Evolutionary conservation across 2,888 invertebrate genomes (phyloP).

Genomic region (Oscheius myriophilus): DNA sequence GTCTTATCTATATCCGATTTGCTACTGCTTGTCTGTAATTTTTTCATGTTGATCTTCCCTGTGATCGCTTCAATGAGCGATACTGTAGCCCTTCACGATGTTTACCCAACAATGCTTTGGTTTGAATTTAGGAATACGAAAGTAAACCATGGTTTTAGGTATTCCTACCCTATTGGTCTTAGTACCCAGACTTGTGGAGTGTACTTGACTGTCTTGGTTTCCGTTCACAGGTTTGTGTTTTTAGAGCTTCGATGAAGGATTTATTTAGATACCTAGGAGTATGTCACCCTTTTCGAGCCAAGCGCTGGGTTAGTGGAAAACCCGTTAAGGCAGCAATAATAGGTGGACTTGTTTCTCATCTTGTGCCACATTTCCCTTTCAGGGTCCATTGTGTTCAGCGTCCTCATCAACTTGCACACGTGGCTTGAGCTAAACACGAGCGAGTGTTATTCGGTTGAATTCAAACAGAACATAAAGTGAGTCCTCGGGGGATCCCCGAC

Average conservation of each 20-base stretch:
- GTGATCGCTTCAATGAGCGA: conserved; percentile 65
- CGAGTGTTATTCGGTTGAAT: conserved; percentile 57
- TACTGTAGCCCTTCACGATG: conserved; percentile 53
- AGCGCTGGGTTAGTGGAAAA: conserved; percentile 66
- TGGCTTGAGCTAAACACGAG: conserved; percentile 63
- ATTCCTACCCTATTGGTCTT: conserved; percentile 68
- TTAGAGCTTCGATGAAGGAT: conserved; percentile 1
- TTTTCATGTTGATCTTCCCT: conserved; percentile 69
- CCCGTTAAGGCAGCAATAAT: conserved; percentile 57
- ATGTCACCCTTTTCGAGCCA: conserved; percentile 64
- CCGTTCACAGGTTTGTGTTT: conserved; percentile 56
- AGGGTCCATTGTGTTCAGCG: conserved; percentile 62
- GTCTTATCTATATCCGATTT: conserved; percentile 63
- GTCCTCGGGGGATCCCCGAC: too few species aligned
- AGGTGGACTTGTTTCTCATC: conserved; percentile 20
- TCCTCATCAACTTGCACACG: conserved; percentile 66
- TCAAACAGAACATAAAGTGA: conserved; percentile 44
- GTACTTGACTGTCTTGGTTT: conserved; percentile 63
- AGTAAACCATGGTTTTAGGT: conserved; percentile 44
- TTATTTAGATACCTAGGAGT: conserved; percentile 47
- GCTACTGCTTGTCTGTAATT: conserved; percentile 67
- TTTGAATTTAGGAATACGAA: conserved; percentile 16
- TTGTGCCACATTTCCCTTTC: conserved; percentile 10
- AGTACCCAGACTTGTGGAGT: conserved; percentile 68
- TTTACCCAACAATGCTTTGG: conserved; percentile 64